Evolutionary conservation across 1,140 invertebrate genomes (phyloP).

Genomic region (Myzus persicae): DNA sequence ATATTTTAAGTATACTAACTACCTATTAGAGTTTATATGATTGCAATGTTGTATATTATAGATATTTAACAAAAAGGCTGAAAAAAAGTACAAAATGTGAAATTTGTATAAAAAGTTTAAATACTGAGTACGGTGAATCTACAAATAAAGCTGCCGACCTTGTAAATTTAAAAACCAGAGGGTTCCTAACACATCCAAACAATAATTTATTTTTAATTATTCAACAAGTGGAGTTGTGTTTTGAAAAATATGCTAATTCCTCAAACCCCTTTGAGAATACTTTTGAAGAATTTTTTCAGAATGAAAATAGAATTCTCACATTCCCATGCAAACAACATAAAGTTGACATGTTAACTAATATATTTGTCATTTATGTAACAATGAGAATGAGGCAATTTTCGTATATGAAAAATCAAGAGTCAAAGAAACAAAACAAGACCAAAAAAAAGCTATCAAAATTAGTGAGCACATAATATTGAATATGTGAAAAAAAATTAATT

Average conservation of each 20-base stretch:
- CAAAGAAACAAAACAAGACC: not conserved
- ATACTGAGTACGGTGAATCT: not conserved
- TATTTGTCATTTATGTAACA: not conserved
- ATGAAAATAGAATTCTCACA: not conserved
- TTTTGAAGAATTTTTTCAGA: constrained; percentile 29
- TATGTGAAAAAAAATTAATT: no score
- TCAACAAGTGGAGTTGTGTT: no score
- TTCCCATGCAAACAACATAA: constrained; percentile 1
- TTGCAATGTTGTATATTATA: not conserved
- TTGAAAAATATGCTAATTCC: not conserved
- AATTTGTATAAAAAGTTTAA: not conserved
- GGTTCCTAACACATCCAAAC: constrained; percentile 12
- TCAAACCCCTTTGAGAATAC: not conserved
- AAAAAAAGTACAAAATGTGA: constrained; percentile 12
- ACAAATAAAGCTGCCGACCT: not conserved
- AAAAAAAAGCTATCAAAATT: not conserved
- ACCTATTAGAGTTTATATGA: not conserved
- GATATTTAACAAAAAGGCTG: not conserved
- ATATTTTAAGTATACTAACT: not conserved
- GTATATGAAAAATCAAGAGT: not conserved
- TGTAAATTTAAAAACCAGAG: constrained; percentile 20
- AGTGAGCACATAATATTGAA: not conserved
- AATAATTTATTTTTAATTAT: constrained; percentile 17
- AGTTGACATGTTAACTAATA: not conserved
- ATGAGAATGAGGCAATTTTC: not conserved